These are phyloP conservation scores for Eupleurogrammus muticus DNA, from an alignment of 2,797 vertebrate genomes.

Conservation along the genomic window DNA sequence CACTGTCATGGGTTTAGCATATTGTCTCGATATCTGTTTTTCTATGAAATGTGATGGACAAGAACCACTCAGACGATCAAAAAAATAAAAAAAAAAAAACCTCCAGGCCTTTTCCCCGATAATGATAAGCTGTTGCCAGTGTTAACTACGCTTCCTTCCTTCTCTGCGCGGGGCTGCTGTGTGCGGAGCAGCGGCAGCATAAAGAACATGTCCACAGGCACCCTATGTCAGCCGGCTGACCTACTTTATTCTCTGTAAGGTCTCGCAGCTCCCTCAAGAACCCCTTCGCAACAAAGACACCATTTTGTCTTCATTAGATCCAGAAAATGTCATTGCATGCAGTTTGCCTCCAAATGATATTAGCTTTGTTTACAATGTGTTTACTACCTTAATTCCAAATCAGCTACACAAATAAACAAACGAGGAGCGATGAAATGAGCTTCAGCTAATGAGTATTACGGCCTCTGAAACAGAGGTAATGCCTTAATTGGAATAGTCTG, in stretches of 20 bases:
- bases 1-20: conserved; percentile 23
- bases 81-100: conserved; percentile 56
- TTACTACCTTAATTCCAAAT: conserved; percentile 66
- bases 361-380: conserved; percentile 72
- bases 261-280: conserved; percentile 77
- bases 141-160: conserved; percentile 68
- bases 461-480: conserved; percentile 31
- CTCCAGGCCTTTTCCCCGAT: conserved; percentile 72
- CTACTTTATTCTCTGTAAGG: conserved; percentile 83
- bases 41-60: conserved; percentile 68
- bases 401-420: conserved; percentile 71
- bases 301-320: conserved; percentile 83
- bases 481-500: conserved; percentile 53
- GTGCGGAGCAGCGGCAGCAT: conserved; percentile 62
- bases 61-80: conserved; percentile 73
- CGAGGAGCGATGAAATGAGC: conserved; percentile 46
- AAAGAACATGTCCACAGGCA: conserved; percentile 77
- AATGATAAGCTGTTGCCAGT: conserved; percentile 73
- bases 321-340: conserved; percentile 71
- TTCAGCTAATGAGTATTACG: conserved; percentile 47
- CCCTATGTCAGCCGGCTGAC: conserved; percentile 77
- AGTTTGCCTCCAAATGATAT: conserved; percentile 70
- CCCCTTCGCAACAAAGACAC: conserved; percentile 77
- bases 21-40: conserved; percentile 40
- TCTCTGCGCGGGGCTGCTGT: conserved; percentile 62